Evolutionary conservation across 2,888 invertebrate genomes (phyloP), one percentile per base, ranked within the genome.

Genomic region (Lithophane leautieri): DNA sequence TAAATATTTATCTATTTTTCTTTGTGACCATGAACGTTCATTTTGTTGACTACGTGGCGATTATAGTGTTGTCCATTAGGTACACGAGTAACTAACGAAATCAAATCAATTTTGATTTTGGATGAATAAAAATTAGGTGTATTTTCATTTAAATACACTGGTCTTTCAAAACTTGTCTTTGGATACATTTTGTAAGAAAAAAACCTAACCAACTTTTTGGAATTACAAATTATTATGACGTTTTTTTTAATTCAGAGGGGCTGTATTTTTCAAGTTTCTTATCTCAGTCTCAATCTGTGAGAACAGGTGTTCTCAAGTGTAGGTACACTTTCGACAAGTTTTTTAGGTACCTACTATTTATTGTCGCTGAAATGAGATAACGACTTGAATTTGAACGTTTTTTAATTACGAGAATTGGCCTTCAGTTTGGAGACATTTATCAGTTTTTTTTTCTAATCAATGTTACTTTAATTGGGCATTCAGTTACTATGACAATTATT

Each of bases 401-500:
- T 19, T 12, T 25, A 25, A 16, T 19, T 63, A 25, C 6, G 11
- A 65, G 19, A 44, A 22, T 44, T 65, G 19, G 12, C 44, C 19
- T 28, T 66, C 22, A 25, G 4, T n/a, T 50, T n/a, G 9, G 50
- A 42, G 42, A 65, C 54, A 68, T 44, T 72, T 78, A 79, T 83
- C 47, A 56, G 14, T 65, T 28, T 42, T 58, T 34, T 2, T 58
- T 73, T 56, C 25, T 44, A 69, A 69, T 69, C 68, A 56, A 83
- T 69, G 72, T 50, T 0, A 50, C 50, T 61, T 84, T 73, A 84
- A 69, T 81, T 84, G 69, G 69, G 44, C 52, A 80, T 47, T 84
- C 58, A 74, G 81, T 84, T 84, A 81, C 75, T 70, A 84, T 74
- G 75, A 67, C 70, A 84, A 61, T 71, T 66, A 47, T 56, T 71